Evolutionary conservation across 2,888 invertebrate genomes (phyloP), one percentile per base, ranked within the genome.

Genomic region (Thelaira solivaga): DNA sequence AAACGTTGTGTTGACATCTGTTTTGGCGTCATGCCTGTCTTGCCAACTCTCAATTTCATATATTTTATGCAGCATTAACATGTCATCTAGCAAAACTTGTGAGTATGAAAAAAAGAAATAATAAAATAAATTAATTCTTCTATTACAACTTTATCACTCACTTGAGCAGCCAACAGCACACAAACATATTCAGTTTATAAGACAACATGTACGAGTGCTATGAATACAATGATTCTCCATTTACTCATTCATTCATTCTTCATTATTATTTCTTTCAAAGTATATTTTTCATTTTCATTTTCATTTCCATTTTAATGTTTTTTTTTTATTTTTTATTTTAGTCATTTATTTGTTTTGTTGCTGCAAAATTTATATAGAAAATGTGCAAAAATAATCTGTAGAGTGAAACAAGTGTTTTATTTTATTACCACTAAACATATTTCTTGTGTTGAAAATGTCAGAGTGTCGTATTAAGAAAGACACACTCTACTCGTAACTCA

Each of bases 91-190:
- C 39, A 51, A 51, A 49, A 47, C 69, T 51, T 59, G 41, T 16
- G 41, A 31, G 41, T 31, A 41, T 39, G 57, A 45, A 55, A 61
- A 43, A 53, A 49, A 49, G 6, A 29, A 41, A 55, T 47, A 57
- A 68, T 57, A 45, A 69, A 69, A 69, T 59, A 69, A 69, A 69
- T 69, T 71, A 71, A 55, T 72, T 73, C 55, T 49, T 55, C 24
- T 62, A 57, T 29, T 31, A 57, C 55, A 73, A 73, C 41, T 73
- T 73, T 73, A 73, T 64, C 57, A 65, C 73, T 49, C 64, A 57
- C 41, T 65, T 65, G 41, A 57, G 24, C 64, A 65, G 13, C 5
- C 57, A 31, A 41, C 57, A n/a, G n/a, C 29, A 39, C 36, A 68
- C 36, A n/a, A n/a, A n/a, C n/a, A n/a, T n/a, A 43, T 16, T 22